phyloP scores from a whole-genome alignment of 2,888 invertebrate genomes.

The Augiades crinisus region DNA sequence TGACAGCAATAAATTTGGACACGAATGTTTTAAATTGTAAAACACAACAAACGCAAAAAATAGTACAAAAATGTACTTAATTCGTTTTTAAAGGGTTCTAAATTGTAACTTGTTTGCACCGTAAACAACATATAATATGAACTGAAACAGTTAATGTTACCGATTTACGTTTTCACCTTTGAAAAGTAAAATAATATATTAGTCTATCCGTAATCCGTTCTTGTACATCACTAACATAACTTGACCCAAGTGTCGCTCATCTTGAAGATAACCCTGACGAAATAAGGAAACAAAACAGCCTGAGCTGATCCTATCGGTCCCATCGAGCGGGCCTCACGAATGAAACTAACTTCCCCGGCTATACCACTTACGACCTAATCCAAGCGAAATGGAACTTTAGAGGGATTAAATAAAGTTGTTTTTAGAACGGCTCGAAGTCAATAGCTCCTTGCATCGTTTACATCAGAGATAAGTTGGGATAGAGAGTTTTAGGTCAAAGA shows the following conservation, averaged over 20 bases:
- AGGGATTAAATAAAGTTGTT: neutral
- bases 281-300: conserved; percentile 63
- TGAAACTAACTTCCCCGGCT: conserved; percentile 36
- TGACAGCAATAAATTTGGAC: too few relatives aligned
- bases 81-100: too few relatives aligned
- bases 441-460: conserved; percentile 50
- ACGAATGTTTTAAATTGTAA: too few relatives aligned
- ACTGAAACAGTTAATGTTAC: too few relatives aligned
- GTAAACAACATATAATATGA: too few relatives aligned
- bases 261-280: conserved; percentile 42
- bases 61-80: too few relatives aligned
- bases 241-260: conserved; percentile 40
- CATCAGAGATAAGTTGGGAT: conserved; percentile 66
- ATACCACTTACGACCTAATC: conserved; percentile 18
- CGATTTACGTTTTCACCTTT: too few relatives aligned
- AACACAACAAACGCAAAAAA: too few relatives aligned
- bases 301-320: conserved; percentile 53
- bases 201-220: too few relatives aligned
- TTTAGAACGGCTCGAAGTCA: conserved; percentile 4
- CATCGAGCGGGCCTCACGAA: conserved; percentile 40
- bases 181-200: too few relatives aligned
- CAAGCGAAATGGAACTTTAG: conserved; percentile 14
- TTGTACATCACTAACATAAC: neutral
- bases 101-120: too few relatives aligned
- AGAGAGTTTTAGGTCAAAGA: conserved; percentile 65